These are phyloP conservation scores for Linurgus olivaceus DNA, from an alignment of 2,797 vertebrate genomes.

Conservation along the genomic window DNA sequence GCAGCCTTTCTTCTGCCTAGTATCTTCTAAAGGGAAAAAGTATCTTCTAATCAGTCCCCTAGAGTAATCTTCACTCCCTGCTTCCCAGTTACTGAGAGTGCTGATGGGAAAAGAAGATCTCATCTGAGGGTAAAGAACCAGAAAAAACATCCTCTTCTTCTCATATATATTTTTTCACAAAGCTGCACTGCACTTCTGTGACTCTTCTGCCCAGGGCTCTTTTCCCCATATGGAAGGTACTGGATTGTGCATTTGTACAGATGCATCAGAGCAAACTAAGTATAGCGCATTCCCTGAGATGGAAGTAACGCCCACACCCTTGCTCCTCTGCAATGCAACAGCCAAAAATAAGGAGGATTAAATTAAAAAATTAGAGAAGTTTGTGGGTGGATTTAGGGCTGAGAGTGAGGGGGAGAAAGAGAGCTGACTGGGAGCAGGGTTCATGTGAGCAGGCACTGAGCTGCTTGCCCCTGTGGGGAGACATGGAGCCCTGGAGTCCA, in stretches of 20 bases:
- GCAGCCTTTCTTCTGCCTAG: background rate
- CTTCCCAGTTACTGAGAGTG: background rate
- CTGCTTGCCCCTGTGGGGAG: background rate
- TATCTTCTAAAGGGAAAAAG: background rate
- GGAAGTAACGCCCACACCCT: constrained; percentile 50
- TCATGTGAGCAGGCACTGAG: background rate
- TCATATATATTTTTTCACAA: background rate
- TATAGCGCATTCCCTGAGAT: constrained; percentile 45
- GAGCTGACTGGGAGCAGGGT: background rate
- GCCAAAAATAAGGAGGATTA: constrained; percentile 54
- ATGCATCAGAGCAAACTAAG: constrained; percentile 56
- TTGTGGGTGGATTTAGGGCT: constrained; percentile 50
- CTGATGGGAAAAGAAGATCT: background rate
- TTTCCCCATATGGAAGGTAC: constrained; percentile 33
- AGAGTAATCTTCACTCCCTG: background rate
- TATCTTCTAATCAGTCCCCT: background rate
- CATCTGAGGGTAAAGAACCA: background rate
- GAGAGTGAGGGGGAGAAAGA: background rate
- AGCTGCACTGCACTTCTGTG: constrained; percentile 7
- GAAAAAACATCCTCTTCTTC: background rate
- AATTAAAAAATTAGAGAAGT: constrained; percentile 27
- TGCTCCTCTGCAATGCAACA: constrained; percentile 56
- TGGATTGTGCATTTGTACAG: constrained; percentile 61
- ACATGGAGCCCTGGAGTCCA: background rate
- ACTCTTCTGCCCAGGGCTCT: constrained; percentile 27